Base-by-base conservation (phyloP, 1,140 invertebrate genomes). In the Microplitis mediator region DNA sequence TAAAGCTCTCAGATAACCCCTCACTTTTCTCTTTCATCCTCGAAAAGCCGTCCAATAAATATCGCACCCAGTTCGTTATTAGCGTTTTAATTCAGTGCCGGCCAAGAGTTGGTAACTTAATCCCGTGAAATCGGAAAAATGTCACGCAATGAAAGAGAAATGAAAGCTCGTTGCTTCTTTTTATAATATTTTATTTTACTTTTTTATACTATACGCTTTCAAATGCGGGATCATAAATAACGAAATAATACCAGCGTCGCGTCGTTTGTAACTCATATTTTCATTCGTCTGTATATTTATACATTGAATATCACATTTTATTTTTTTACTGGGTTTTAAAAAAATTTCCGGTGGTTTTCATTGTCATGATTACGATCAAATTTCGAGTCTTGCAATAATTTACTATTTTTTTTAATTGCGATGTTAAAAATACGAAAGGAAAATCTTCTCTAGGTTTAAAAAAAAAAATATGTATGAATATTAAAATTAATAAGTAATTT, bases 71-170 rank as follows among this genome's bases (percentile, higher is more conserved):
- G 39, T 45, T 83, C 81, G 83, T 85, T 85, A 85, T 85, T 85
- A 85, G 82, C 79, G 82, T 84, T 85, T 85, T 84, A 83, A 85
- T 85, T 85, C 83, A 80, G 75, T 76, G 71, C 60, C 71, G 74
- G 52, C 51, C 23, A 23, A 13, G 31, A 77, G 73, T 72, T 72
- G 77, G 80, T 83, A 84, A 84, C 79, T 84, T 84, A 84, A 85
- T 84, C 79, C 82, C 73, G 52, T 68, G 70, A 74, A 82, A 82
- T 83, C 77, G 80, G 80, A 84, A 85, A 84, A 84, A 81, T 73
- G 78, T 80, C 77, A 78, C 69, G 64, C 61, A 54, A 66, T 51
- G 51, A 52, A 52, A 67, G 45, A 67, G 51, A 54, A 45, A 23
- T 16, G 65, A 67, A 13, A 67, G 65, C n/a, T 32, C 56, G 31